Evolutionary conservation across 2,888 invertebrate genomes (phyloP).

Genomic region (Andrena bicolor): DNA sequence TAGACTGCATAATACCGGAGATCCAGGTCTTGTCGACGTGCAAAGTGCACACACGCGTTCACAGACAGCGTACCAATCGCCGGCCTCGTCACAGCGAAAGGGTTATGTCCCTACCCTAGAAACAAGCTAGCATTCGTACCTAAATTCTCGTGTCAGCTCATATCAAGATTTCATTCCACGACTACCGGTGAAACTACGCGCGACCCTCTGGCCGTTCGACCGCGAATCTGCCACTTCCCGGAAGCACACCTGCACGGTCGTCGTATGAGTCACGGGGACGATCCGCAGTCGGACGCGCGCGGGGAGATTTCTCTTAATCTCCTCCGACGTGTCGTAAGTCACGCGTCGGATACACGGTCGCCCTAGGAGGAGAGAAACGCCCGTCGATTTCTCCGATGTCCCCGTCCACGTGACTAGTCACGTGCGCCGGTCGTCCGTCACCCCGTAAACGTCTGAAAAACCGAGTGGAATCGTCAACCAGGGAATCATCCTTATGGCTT

Average conservation of each 20-base stretch:
- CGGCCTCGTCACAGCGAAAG: not conserved
- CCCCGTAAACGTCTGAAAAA: conserved; percentile 61
- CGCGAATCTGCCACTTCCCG: conserved; percentile 38
- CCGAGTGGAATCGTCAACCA: conserved; percentile 37
- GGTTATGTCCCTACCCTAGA: conserved; percentile 9
- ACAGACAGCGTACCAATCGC: too few relatives aligned
- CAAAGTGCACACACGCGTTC: too few relatives aligned
- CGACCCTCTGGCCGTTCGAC: not conserved
- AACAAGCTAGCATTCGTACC: conserved; percentile 14
- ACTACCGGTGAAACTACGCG: conserved; percentile 25
- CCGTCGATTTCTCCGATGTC: conserved; percentile 45
- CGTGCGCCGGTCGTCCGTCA: conserved; percentile 60
- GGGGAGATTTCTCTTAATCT: conserved; percentile 62
- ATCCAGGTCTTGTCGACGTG: too few relatives aligned
- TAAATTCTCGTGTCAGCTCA: conserved; percentile 26
- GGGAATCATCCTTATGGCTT: conserved; percentile 36
- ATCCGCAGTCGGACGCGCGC: conserved; percentile 32
- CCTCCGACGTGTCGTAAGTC: conserved; percentile 51
- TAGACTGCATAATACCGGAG: too few relatives aligned
- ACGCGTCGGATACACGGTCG: conserved; percentile 39
- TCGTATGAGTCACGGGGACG: conserved; percentile 42
- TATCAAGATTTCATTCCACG: conserved; percentile 24
- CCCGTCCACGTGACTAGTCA: conserved; percentile 59
- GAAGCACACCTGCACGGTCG: conserved; percentile 45
- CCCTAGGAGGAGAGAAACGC: conserved; percentile 1